Evolutionary conservation across 2,797 vertebrate genomes (phyloP).

Genomic region (Pitangus sulphuratus): DNA sequence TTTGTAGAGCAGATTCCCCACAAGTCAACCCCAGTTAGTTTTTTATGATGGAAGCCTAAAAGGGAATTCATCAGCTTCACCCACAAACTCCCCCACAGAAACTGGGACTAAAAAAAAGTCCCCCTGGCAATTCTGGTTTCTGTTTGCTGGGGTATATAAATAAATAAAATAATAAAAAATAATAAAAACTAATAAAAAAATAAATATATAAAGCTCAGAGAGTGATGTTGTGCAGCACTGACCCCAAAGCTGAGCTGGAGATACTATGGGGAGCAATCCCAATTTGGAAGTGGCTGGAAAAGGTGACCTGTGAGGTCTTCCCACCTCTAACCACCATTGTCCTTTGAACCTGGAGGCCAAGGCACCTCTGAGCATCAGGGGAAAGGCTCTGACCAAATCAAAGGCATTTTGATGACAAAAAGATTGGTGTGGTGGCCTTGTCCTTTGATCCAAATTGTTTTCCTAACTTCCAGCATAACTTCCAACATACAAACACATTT

Average conservation of each 20-base stretch:
- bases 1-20: slow-evolving; percentile 36
- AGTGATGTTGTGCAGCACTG: not conserved
- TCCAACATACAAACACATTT: not conserved
- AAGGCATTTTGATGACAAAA: not conserved
- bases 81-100: not conserved
- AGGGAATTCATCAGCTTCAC: slow-evolving; percentile 42
- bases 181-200: no score
- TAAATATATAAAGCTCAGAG: not conserved
- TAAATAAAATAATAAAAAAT: no score
- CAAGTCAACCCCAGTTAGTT: slow-evolving; percentile 39
- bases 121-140: not conserved
- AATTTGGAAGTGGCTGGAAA: not conserved
- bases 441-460: not conserved
- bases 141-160: slow-evolving; percentile 10
- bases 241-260: not conserved
- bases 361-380: not conserved
- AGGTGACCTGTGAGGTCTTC: not conserved
- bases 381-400: not conserved
- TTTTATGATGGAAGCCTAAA: not conserved
- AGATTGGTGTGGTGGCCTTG: not conserved
- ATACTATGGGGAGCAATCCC: not conserved
- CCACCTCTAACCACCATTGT: not conserved
- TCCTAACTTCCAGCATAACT: not conserved
- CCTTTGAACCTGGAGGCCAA: not conserved
- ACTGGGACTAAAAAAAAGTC: not conserved